phyloP scores from a whole-genome alignment of 2,113 vertebrate genomes.

The Formicarius rufipectus region DNA sequence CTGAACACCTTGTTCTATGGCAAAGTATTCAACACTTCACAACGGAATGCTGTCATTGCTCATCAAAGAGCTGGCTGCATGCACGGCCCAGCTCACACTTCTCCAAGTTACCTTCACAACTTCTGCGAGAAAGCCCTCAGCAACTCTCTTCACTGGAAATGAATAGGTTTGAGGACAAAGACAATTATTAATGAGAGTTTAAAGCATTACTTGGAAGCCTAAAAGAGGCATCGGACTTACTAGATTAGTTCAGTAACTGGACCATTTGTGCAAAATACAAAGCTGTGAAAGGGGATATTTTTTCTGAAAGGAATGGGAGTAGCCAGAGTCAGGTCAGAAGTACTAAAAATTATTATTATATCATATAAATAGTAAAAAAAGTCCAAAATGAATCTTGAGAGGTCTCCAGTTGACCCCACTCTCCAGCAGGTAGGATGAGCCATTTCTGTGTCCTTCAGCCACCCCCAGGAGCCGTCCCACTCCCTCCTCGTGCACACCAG shows the following conservation, averaged over 20 bases:
- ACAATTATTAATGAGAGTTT: neutral
- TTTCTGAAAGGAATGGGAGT: neutral
- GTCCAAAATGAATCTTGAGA: neutral
- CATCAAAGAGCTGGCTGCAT: neutral
- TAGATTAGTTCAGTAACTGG: neutral
- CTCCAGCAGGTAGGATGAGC: neutral
- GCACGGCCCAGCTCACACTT: neutral
- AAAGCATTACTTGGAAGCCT: neutral
- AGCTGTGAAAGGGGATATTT: neutral
- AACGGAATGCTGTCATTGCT: neutral
- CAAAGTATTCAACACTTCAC: neutral
- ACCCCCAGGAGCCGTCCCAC: fast-evolving
- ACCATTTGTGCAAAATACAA: neutral
- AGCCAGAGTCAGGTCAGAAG: neutral
- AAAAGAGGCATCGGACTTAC: neutral
- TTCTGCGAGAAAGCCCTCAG: neutral
- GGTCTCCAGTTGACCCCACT: neutral
- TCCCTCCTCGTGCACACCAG: neutral
- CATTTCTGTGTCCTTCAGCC: neutral
- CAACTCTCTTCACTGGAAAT: neutral
- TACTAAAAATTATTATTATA: neutral
- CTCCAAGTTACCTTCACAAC: neutral
- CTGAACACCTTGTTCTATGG: neutral
- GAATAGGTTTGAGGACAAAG: neutral
- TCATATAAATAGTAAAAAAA: neutral